Evolutionary conservation across 2,888 invertebrate genomes (phyloP).

Genomic region (Hydroisotoma schaefferi): DNA sequence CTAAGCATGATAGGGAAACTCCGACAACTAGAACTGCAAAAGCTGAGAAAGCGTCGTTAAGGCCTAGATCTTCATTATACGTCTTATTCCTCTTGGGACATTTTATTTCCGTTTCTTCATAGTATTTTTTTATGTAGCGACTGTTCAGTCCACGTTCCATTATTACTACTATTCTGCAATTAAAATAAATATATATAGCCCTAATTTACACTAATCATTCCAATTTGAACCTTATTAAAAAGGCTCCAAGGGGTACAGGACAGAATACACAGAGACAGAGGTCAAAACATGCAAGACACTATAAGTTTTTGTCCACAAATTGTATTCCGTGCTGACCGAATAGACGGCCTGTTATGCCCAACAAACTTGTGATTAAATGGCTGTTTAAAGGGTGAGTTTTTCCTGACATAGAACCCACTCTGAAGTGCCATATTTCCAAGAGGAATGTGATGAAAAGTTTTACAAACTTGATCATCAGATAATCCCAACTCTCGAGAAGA

Average conservation of each 20-base stretch:
- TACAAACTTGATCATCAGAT: slow-evolving; percentile 17
- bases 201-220: background rate
- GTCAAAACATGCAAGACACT: too few species aligned
- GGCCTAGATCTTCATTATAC: slow-evolving; percentile 18
- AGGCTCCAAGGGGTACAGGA: background rate
- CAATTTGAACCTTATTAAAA: background rate
- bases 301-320: too few species aligned
- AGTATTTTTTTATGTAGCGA: slow-evolving; percentile 18
- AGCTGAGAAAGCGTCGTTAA: slow-evolving; percentile 17
- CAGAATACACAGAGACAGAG: too few species aligned
- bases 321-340: too few species aligned
- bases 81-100: slow-evolving; percentile 13
- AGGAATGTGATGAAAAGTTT: slow-evolving; percentile 6
- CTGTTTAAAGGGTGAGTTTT: slow-evolving; percentile 25
- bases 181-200: background rate
- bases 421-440: slow-evolving; percentile 9
- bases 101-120: slow-evolving; percentile 17
- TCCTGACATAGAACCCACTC: slow-evolving; percentile 26
- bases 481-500: slow-evolving; percentile 1
- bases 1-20: background rate
- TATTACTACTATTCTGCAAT: slow-evolving; percentile 16
- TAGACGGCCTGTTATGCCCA: background rate
- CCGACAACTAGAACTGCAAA: slow-evolving; percentile 12
- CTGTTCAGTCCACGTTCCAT: slow-evolving; percentile 31
- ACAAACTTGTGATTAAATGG: slow-evolving; percentile 25